phyloP scores from a whole-genome alignment of 2,888 invertebrate species.

The Bellardia pandia region DNA sequence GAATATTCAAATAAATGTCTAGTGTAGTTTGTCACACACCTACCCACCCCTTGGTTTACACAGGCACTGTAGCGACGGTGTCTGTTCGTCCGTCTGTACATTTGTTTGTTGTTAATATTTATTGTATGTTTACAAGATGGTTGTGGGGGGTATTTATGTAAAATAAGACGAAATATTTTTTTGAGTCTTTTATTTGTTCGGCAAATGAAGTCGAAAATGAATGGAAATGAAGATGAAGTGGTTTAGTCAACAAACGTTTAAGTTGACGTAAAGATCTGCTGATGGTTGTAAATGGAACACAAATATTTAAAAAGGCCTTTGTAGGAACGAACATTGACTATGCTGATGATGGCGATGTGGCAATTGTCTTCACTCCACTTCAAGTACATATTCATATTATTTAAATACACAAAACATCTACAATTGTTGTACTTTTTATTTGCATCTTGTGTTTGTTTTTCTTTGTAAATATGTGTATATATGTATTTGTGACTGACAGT shows the following conservation, averaged over 20 bases:
- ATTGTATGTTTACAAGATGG: neutral
- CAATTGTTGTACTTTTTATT: slow-evolving; percentile 57
- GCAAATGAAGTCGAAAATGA: slow-evolving; percentile 83
- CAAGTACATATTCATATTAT: slow-evolving; percentile 52
- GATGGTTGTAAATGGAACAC: slow-evolving; percentile 68
- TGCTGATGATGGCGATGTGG: slow-evolving; percentile 36
- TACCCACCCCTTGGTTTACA: neutral
- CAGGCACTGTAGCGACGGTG: neutral
- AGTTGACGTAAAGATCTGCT: slow-evolving; percentile 55
- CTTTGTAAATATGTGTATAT: slow-evolving; percentile 30
- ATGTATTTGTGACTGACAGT: neutral
- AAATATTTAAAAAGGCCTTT: slow-evolving; percentile 70
- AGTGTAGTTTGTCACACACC: neutral
- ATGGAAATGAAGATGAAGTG: slow-evolving; percentile 82
- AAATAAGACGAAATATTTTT: slow-evolving; percentile 23
- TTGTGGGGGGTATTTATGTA: slow-evolving; percentile 25
- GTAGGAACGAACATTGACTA: slow-evolving; percentile 37
- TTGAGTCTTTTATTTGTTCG: slow-evolving; percentile 77
- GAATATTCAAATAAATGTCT: neutral
- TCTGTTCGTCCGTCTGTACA: slow-evolving; percentile 8
- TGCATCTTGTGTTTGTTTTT: slow-evolving; percentile 48
- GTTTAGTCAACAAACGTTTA: slow-evolving; percentile 75
- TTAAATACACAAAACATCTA: slow-evolving; percentile 53
- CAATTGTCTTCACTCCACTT: slow-evolving; percentile 60
- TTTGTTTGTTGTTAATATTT: slow-evolving; percentile 38